Conservation (phyloP, 1,140 invertebrate species). For the Macrostomum lignano region DNA sequence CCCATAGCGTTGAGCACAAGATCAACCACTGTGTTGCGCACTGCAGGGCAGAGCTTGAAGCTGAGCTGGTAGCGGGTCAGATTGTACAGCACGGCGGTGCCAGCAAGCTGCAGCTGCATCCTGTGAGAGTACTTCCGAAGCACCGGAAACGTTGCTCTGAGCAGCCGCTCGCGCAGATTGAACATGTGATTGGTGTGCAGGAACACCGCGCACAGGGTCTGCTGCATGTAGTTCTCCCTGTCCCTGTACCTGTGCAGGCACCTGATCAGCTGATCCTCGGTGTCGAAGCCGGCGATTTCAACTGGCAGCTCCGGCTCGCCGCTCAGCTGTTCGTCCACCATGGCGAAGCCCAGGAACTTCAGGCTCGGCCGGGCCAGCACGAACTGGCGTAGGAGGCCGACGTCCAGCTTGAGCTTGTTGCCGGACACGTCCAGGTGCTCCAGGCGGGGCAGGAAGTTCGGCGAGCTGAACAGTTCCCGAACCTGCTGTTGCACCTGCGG, state of each 20-base stretch:
- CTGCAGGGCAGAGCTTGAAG: conserved; percentile 37
- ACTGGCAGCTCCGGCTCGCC: too few species aligned
- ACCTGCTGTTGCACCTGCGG: too few species aligned
- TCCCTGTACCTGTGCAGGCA: conserved; percentile 35
- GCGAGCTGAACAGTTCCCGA: too few species aligned
- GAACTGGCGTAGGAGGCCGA: too few species aligned
- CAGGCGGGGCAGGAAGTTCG: too few species aligned
- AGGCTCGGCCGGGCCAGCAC: too few species aligned
- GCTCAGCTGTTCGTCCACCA: too few species aligned
- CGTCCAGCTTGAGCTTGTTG: too few species aligned
- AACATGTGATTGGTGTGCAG: conserved; percentile 45
- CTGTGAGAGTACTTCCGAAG: conserved; percentile 39
- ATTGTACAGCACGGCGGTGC: conserved; percentile 50
- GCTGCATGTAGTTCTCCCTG: conserved; percentile 38
- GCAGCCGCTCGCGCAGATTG: conserved; percentile 33
- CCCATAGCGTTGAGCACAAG: conserved; percentile 43
- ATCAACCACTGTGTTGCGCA: conserved; percentile 38
- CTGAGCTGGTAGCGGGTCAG: conserved; percentile 40
- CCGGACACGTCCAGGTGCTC: too few species aligned
- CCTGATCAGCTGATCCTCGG: conserved; percentile 36
- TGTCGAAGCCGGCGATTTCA: too few species aligned
- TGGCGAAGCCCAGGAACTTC: too few species aligned
- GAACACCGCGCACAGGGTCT: too few species aligned
- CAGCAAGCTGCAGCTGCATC: conserved; percentile 45
- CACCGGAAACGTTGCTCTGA: conserved; percentile 36